These are phyloP conservation scores for Chanos chanos DNA, from an alignment of 2,797 vertebrate genomes.

Conservation along the genomic window DNA sequence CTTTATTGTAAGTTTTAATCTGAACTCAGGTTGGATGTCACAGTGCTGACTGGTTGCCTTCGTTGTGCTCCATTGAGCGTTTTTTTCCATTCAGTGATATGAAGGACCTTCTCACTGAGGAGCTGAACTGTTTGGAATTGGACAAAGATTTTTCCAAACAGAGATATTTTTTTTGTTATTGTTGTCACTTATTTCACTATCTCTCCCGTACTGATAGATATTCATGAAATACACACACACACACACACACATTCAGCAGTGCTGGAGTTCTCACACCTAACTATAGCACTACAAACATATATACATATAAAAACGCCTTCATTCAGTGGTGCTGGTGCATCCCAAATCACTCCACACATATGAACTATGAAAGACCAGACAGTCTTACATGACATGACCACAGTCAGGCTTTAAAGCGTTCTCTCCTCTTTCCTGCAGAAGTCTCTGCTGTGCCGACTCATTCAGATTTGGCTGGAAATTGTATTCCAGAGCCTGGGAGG, in stretches of 20 bases:
- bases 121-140: too few species aligned
- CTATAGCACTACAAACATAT: too few species aligned
- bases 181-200: too few species aligned
- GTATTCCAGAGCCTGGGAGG: neutral
- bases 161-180: neutral
- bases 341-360: too few species aligned
- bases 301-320: too few species aligned
- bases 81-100: too few species aligned
- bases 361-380: too few species aligned
- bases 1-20: neutral
- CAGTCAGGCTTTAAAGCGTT: too few species aligned
- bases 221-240: neutral
- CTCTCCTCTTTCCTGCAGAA: neutral
- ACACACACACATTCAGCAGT: neutral
- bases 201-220: neutral
- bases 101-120: too few species aligned
- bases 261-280: neutral
- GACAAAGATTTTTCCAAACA: too few species aligned
- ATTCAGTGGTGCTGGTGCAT: neutral
- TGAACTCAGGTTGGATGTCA: slow-evolving; percentile 33
- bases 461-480: neutral
- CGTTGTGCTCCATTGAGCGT: too few species aligned
- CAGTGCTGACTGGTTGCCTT: slow-evolving; percentile 15
- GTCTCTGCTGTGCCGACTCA: neutral
- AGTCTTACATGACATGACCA: too few species aligned